These are phyloP conservation scores for Luehdorfia chinensis DNA, from an alignment of 1,140 invertebrate species.

Conservation along the genomic window DNA sequence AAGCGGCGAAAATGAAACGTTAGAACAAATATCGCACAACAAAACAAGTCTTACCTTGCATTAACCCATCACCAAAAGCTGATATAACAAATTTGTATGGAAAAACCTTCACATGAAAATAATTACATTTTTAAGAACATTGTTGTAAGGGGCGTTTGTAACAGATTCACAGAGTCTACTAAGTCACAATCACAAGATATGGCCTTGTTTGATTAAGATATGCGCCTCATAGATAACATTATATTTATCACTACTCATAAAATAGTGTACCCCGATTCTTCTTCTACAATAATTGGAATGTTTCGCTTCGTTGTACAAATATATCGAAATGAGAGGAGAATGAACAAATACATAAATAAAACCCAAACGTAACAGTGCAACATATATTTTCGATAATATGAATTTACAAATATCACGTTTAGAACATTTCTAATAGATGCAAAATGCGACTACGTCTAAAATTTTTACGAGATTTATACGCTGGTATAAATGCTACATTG, in stretches of 20 bases:
- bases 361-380: conserved; percentile 69
- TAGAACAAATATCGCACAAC: conserved; percentile 45
- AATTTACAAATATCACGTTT: conserved; percentile 69
- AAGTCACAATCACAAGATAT: conserved; percentile 48
- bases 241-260: conserved; percentile 35
- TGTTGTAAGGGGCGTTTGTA: not conserved
- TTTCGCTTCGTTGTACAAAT: not conserved
- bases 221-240: conserved; percentile 41
- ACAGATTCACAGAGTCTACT: conserved; percentile 30
- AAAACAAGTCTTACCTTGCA: conserved; percentile 52
- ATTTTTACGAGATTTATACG: conserved; percentile 3
- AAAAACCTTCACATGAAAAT: conserved; percentile 22
- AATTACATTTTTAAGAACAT: conserved; percentile 11
- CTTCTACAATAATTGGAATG: conserved; percentile 13
- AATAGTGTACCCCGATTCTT: conserved; percentile 22
- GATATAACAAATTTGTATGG: conserved; percentile 40
- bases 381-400: conserved; percentile 73
- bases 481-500: conserved; percentile 4
- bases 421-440: conserved; percentile 27
- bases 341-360: conserved; percentile 64
- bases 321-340: conserved; percentile 29
- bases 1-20: conserved; percentile 48
- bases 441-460: not conserved
- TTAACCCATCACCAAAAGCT: conserved; percentile 65
- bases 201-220: conserved; percentile 57